These are phyloP conservation scores for Helicolenus hilgendorfi DNA, from an alignment of 2,797 vertebrate species.

Conservation along the genomic window DNA sequence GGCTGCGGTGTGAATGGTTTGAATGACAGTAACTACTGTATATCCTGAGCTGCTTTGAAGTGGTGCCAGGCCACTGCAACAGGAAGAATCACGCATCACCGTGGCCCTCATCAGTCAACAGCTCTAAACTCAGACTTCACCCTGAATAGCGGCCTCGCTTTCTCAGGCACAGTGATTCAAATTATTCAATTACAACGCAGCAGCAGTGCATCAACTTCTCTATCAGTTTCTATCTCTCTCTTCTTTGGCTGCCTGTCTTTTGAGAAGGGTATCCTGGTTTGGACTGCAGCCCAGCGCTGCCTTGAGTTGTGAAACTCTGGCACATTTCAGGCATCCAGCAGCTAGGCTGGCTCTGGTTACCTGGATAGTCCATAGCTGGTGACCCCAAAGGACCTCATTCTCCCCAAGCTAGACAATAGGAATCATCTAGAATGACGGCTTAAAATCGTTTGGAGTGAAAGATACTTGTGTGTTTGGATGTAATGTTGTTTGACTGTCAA, in stretches of 20 bases:
- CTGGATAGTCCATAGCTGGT: background rate
- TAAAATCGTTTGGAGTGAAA: conserved; percentile 9
- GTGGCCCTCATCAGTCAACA: conserved; percentile 16
- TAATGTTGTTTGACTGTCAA: background rate
- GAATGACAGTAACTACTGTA: conserved; percentile 4
- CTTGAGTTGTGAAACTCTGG: conserved; percentile 30
- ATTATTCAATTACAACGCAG: conserved; percentile 5
- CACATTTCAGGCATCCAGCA: conserved; percentile 19
- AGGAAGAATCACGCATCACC: conserved; percentile 10
- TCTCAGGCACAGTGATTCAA: conserved; percentile 20
- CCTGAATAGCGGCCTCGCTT: background rate
- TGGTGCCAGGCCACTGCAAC: background rate
- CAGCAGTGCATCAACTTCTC: background rate
- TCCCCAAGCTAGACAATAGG: background rate
- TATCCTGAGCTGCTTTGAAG: conserved; percentile 28
- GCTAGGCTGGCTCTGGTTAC: background rate
- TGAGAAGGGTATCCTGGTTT: conserved; percentile 17
- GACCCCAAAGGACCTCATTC: conserved; percentile 5
- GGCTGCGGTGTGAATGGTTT: background rate
- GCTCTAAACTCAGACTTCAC: background rate
- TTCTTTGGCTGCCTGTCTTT: background rate
- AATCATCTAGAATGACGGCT: background rate
- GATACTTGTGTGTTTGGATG: background rate
- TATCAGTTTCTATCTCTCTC: background rate
- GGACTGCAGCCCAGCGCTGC: conserved; percentile 17